Percentiles rank a stretch among this genome's conserved stretches.
phyloP scores from a whole-genome alignment of 2,113 vertebrate species.

The Mobula birostris region DNA sequence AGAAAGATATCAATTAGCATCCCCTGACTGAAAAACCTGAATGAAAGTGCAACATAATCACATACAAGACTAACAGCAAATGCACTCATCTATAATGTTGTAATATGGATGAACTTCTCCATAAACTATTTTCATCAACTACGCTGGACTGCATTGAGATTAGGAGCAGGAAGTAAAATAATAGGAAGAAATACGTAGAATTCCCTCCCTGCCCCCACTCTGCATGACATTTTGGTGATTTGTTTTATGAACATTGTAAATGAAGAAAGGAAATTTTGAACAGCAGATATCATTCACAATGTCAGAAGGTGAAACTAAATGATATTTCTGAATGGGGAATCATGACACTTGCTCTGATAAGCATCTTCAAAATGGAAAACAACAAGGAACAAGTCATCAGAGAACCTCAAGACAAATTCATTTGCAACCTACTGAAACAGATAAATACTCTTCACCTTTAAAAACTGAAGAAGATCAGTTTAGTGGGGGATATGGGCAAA shows the following conservation, averaged over 20 bases:
- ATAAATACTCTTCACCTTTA: background rate
- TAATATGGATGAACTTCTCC: background rate
- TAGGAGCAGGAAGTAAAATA: background rate
- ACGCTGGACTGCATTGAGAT: background rate
- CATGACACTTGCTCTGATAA: background rate
- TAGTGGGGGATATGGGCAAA: too few species aligned
- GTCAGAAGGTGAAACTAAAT: background rate
- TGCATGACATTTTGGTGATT: background rate
- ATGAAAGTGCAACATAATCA: background rate
- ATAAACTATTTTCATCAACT: background rate
- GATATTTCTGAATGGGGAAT: background rate
- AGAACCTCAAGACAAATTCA: too few species aligned
- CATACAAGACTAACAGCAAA: background rate
- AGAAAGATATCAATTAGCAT: too few species aligned
- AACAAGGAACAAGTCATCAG: background rate
- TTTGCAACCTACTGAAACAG: background rate
- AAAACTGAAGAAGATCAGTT: background rate
- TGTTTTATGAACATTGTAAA: background rate
- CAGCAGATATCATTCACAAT: background rate
- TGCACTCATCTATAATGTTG: background rate
- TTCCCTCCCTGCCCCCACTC: background rate
- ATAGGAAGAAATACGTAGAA: background rate
- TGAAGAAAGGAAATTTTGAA: background rate
- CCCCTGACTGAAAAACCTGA: too few species aligned
- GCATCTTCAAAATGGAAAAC: background rate